These are phyloP conservation scores for Lepidurus apus DNA, from an alignment of 1,140 invertebrate genomes.

Conservation along the genomic window DNA sequence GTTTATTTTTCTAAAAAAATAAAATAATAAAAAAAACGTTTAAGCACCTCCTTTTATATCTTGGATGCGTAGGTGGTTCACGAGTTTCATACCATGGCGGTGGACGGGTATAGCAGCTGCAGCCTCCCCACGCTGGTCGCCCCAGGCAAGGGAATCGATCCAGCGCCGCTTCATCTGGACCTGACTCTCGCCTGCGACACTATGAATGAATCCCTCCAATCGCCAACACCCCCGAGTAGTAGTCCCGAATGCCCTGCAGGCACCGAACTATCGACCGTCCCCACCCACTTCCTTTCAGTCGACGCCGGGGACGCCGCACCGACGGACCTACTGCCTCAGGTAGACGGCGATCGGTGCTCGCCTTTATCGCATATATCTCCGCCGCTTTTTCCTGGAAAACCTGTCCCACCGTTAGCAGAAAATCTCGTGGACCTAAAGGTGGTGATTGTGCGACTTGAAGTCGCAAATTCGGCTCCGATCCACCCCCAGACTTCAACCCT, in stretches of 20 bases:
- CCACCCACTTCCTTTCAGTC: conserved; percentile 6
- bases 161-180: conserved; percentile 6
- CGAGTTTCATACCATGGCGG: neutral
- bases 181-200: neutral
- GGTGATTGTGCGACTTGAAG: neutral
- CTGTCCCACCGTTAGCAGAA: neutral
- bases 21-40: no score
- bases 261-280: neutral
- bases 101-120: neutral
- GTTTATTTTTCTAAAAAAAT: no score
- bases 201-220: conserved; percentile 22
- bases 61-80: neutral
- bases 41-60: no score
- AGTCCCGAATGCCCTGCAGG: conserved; percentile 5
- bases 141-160: neutral
- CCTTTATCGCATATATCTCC: neutral
- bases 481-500: neutral
- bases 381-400: neutral
- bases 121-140: neutral
- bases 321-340: conserved; percentile 9
- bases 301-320: conserved; percentile 15
- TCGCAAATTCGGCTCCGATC: neutral
- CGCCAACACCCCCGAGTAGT: conserved; percentile 3
- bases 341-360: neutral
- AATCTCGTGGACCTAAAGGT: neutral